Evolutionary conservation across 35 echinoderm and acorn worm species (phyloP), one percentile per base, ranked within the genome.

Genomic region (Stichopus chloronotus): DNA sequence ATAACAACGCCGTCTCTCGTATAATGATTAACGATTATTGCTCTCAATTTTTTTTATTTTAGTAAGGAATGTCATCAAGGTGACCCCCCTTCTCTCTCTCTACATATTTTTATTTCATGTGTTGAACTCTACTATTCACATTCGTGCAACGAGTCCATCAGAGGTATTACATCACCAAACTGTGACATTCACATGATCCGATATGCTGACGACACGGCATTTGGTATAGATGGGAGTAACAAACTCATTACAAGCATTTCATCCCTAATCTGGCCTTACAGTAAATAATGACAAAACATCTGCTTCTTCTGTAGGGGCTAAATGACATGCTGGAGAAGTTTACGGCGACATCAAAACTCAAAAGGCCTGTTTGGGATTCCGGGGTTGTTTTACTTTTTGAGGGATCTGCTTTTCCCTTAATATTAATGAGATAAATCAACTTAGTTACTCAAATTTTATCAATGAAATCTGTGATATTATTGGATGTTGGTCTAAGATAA

Each of bases 51-150:
- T 78, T 78, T 78, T 23, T 8, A 78, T 78, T 7, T 78, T 78
- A n/a, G 76, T 78, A 25, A 2, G 76, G 76, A 19, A 78, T 78
- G 76, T 25, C 20, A 12, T 78, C 76, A 78, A 78, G 21, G 20
- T 78, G 76, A 78, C 9, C 76, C 76, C 76, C 20, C 52, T 30
- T 30, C 52, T 7, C 74, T 30, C n/a, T n/a, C n/a, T n/a, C n/a
- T n/a, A n/a, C 23, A 82, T 4, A 82, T 82, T 82, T 83, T 16
- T 83, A 83, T 83, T 83, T 83, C 53, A 16, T 83, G 79, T 83
- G 79, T 25, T 83, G 79, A 83, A 56, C 43, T 83, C 52, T 83
- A 52, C 23, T 52, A 83, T 55, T 55, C 79, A 83, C 14, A 52
- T 55, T 83, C 79, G 14, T 83, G 1, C 53, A 83, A 83, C 14